These are phyloP conservation scores for Pampus argenteus DNA, from an alignment of 2,797 vertebrate genomes.

Conservation along the genomic window DNA sequence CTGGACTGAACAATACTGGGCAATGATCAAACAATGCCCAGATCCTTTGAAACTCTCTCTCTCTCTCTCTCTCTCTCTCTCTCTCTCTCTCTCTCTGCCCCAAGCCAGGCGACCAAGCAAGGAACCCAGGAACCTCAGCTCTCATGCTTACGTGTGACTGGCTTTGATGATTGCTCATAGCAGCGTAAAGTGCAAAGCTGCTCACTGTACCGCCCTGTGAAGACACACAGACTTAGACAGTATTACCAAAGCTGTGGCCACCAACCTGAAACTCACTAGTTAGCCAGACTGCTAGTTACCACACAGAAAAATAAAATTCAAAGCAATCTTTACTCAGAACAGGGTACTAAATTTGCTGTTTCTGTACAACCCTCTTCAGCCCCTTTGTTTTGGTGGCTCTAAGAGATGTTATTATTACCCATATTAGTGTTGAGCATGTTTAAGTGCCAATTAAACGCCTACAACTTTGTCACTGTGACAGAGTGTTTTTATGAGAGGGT, in stretches of 20 bases:
- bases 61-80: slow-evolving; percentile 13
- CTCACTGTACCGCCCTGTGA: slow-evolving; percentile 70
- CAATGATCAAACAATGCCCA: slow-evolving; percentile 62
- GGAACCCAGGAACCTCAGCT: slow-evolving; percentile 68
- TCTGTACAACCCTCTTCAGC: slow-evolving; percentile 36
- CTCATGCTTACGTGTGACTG: slow-evolving; percentile 76
- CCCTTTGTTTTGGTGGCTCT: slow-evolving; percentile 58
- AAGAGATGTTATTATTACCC: slow-evolving; percentile 63
- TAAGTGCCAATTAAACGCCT: slow-evolving; percentile 75
- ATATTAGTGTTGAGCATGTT: slow-evolving; percentile 59
- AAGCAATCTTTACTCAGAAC: slow-evolving; percentile 15
- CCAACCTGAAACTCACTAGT: slow-evolving; percentile 47
- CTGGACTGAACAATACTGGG: slow-evolving; percentile 41
- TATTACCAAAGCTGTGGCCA: slow-evolving; percentile 54
- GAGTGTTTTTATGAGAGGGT: slow-evolving; percentile 68
- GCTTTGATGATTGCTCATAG: slow-evolving; percentile 84
- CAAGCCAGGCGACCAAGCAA: slow-evolving; percentile 55
- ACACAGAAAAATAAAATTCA: slow-evolving; percentile 13
- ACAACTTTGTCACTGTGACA: slow-evolving; percentile 67
- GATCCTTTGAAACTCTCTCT: slow-evolving; percentile 34
- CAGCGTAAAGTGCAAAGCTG: slow-evolving; percentile 83
- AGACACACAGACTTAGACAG: slow-evolving; percentile 66
- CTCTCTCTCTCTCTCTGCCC: slow-evolving; percentile 17
- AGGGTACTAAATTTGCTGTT: slow-evolving; percentile 38
- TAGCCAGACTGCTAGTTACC: slow-evolving; percentile 26